Percentiles rank a stretch among this genome's conserved stretches.
Conservation (phyloP, 2,888 invertebrate genomes). For the Nemoura dubitans region DNA sequence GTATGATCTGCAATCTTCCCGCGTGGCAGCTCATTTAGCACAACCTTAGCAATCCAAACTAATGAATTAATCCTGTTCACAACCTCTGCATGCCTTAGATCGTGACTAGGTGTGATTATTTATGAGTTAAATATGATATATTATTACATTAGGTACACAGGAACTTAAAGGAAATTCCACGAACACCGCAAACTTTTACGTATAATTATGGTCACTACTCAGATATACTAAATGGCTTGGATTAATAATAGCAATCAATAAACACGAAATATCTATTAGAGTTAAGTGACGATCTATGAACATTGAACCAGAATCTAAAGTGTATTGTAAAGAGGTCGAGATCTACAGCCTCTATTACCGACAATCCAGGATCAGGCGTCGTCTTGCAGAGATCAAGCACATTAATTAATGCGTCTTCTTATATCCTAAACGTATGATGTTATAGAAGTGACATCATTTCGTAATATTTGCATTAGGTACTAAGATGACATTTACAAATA, state of each 20-base stretch:
- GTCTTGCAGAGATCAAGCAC: too few relatives aligned
- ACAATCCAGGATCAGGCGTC: too few relatives aligned
- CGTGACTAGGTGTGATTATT: not conserved
- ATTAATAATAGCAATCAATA: not conserved
- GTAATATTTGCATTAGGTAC: not conserved
- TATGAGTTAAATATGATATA: not conserved
- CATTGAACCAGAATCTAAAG: not conserved
- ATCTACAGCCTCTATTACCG: not conserved
- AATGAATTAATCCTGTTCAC: not conserved
- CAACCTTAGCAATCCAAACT: not conserved
- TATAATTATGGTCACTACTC: not conserved
- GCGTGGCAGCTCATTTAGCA: not conserved
- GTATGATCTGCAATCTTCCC: too few relatives aligned
- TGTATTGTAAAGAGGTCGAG: not conserved
- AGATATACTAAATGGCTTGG: not conserved
- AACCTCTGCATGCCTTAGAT: not conserved
- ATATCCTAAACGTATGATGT: not conserved
- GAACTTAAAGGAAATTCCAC: not conserved
- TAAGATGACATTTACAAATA: not conserved
- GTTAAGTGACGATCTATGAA: not conserved
- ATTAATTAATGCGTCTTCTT: too few relatives aligned
- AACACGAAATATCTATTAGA: constrained; percentile 2
- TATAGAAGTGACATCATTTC: not conserved
- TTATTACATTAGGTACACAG: not conserved
- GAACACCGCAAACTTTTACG: not conserved